Conservation (phyloP, 2,797 vertebrate genomes). For the Otus scops region DNA sequence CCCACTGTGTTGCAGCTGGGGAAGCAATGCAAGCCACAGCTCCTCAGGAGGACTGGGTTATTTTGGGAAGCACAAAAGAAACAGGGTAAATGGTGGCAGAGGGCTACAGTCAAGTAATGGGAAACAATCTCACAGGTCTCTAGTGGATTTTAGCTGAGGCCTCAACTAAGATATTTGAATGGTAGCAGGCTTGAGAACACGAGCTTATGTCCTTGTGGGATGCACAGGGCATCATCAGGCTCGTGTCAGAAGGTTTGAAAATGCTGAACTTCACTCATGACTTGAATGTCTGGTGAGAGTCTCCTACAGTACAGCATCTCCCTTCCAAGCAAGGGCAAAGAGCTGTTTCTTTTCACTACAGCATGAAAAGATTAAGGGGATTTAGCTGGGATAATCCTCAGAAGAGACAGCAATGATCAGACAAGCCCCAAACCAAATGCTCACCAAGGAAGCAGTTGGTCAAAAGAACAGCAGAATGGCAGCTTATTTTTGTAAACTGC, state of each 20-base stretch:
- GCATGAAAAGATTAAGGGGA: neutral
- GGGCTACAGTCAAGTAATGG: neutral
- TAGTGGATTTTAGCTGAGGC: neutral
- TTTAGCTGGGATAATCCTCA: neutral
- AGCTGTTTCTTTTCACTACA: neutral
- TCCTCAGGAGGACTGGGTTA: neutral
- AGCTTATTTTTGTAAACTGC: neutral
- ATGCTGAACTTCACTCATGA: neutral
- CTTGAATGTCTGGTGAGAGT: neutral
- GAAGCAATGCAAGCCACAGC: neutral
- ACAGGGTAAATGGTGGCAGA: neutral
- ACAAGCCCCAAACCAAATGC: neutral
- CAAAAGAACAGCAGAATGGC: neutral
- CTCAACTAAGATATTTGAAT: neutral
- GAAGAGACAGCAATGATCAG: neutral
- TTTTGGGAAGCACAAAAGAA: neutral
- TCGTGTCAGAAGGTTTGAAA: neutral
- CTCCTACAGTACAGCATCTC: neutral
- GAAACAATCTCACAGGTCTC: neutral
- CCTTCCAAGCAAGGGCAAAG: neutral
- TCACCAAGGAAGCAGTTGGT: neutral
- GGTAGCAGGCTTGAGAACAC: neutral
- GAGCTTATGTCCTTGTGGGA: neutral
- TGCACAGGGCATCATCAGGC: neutral
- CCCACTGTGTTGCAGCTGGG: neutral